Conservation (phyloP, 2,797 vertebrate species). For the Monodelphis domestica region DNA sequence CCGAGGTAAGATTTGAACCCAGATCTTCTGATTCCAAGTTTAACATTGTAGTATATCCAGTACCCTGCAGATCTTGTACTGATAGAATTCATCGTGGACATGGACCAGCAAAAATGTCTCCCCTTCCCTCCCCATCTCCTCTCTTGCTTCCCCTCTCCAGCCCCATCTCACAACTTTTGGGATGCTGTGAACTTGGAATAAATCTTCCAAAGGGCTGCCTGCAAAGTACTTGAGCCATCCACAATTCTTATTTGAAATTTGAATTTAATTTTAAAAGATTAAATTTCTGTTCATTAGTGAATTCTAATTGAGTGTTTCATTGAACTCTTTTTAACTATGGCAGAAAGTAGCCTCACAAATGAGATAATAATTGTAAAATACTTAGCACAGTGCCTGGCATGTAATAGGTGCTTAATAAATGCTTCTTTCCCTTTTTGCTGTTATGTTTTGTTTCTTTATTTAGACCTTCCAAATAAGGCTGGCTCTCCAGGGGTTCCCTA, state of each 20-base stretch:
- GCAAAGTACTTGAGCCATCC: too few relatives aligned
- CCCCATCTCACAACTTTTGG: too few relatives aligned
- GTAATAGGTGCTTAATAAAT: conserved; percentile 15
- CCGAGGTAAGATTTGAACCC: conserved; percentile 16
- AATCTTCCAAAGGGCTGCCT: too few relatives aligned
- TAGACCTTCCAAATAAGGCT: conserved; percentile 45
- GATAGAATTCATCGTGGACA: conserved; percentile 44
- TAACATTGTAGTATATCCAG: conserved; percentile 1
- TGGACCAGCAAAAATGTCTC: conserved; percentile 3
- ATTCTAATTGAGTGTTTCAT: neutral
- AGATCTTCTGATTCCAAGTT: neutral
- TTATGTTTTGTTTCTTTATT: conserved; percentile 9
- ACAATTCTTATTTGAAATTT: too few relatives aligned
- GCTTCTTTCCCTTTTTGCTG: neutral
- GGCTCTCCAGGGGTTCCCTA: conserved; percentile 9
- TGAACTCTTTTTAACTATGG: neutral
- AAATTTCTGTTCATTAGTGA: neutral
- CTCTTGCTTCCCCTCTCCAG: neutral
- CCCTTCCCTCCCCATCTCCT: neutral
- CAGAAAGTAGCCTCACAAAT: neutral
- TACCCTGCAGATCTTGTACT: neutral
- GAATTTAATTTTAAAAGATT: too few relatives aligned
- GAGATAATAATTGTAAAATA: neutral
- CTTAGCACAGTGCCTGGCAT: neutral
- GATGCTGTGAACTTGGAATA: too few relatives aligned